Base-by-base conservation (phyloP, 2,888 invertebrate species). In the Cyaniris semiargus region DNA sequence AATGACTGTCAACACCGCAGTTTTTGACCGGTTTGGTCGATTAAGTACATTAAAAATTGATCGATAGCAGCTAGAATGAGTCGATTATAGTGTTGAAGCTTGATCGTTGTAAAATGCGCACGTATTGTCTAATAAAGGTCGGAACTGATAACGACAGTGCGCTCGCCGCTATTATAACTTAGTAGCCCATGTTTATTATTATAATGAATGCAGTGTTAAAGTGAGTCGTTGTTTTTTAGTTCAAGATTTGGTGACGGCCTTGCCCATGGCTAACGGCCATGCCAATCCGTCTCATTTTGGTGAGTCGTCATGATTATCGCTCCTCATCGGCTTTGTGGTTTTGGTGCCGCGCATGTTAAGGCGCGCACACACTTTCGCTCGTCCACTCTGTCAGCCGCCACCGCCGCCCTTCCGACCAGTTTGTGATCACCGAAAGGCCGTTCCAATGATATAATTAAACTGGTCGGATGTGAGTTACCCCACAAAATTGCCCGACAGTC, bases 191-290 rank as follows among this genome's bases (percentile, higher is more conserved):
- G 81, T 82, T 82, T 86, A 85, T 88, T 83, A 85, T 88, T 83
- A 82, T 87, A 87, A 85, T 89, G 84, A 87, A 89, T 90, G 89
- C 87, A 88, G 92, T 94, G 93, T 92, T 91, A 94, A 93, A 87
- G 89, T 89, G 86, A 90, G 93, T 90, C 89, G 90, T 94, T 93
- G 88, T 93, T 94, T 94, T 94, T 93, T 94, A 93, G 94, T 93
- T 94, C 93, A 94, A 93, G 94, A 94, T 90, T 89, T 94, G 94
- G 94, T 94, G 94, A 94, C 94, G 86, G 94, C 94, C 88, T 94
- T 94, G 92, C 94, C 94, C 85, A 89, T 93, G 90, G 94, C 94
- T 89, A 94, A 94, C 90, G 94, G 94, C 91, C 94, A 94, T 90
- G 92, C 92, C 90, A 91, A 91, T 92, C 89, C 93, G 91, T 92